phyloP scores from a whole-genome alignment of 2,113 vertebrate species.

The Romanogobio albipinnatus region DNA sequence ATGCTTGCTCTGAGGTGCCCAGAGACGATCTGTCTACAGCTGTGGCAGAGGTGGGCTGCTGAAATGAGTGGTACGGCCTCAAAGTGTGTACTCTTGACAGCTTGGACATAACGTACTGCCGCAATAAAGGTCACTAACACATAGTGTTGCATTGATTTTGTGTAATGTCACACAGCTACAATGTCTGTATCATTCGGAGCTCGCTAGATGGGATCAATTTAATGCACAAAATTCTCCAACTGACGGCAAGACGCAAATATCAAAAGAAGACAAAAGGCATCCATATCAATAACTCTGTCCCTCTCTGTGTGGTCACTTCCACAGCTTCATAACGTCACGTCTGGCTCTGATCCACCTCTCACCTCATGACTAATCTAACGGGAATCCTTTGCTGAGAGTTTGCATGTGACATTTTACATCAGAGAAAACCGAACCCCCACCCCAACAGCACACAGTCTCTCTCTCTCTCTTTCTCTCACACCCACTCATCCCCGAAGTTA shows the following conservation, averaged over 20 bases:
- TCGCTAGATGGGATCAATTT: conserved; percentile 25
- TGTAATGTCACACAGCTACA: conserved; percentile 54
- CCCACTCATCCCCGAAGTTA: conserved; percentile 19
- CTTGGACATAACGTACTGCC: conserved; percentile 39
- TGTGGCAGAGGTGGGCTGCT: conserved; percentile 40
- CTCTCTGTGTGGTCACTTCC: conserved; percentile 24
- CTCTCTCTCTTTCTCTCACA: conserved; percentile 1
- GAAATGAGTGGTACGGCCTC: conserved; percentile 43
- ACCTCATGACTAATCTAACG: conserved; percentile 36
- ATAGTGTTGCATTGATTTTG: conserved; percentile 52
- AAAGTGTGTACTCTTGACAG: conserved; percentile 36
- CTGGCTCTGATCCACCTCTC: conserved; percentile 33
- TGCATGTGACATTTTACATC: conserved; percentile 49
- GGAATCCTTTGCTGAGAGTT: conserved; percentile 29
- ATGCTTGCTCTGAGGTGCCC: conserved; percentile 22
- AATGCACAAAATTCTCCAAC: conserved; percentile 37
- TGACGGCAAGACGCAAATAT: conserved; percentile 26
- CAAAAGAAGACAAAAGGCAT: conserved; percentile 23
- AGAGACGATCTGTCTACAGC: conserved; percentile 33
- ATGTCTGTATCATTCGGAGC: conserved; percentile 41
- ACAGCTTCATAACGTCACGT: conserved; percentile 31
- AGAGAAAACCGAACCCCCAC: conserved; percentile 27
- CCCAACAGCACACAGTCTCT: background rate
- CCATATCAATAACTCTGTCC: conserved; percentile 9
- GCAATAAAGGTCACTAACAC: conserved; percentile 55